Conservation (phyloP, 2,113 vertebrate genomes). For the Takifugu flavidus region DNA sequence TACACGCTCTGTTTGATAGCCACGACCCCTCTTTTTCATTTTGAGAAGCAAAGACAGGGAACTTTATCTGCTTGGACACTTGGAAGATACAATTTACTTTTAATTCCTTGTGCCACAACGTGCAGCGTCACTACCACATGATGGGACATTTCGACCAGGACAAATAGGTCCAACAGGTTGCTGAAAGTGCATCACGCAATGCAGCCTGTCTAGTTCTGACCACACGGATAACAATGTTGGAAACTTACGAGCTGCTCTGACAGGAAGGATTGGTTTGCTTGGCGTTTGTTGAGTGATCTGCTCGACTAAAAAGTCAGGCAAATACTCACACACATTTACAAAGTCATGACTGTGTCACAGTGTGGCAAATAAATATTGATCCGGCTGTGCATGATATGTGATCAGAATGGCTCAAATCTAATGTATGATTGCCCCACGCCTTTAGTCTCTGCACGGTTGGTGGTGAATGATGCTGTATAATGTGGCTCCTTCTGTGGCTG, state of each 20-base stretch:
- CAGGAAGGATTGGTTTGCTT: conserved; percentile 12
- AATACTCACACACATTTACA: not conserved
- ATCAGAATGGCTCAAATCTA: no score
- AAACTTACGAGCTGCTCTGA: conserved; percentile 3
- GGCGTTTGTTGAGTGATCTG: not conserved
- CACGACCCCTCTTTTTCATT: not conserved
- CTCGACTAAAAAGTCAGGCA: not conserved
- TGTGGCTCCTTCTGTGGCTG: conserved; percentile 8
- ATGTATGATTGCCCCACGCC: no score
- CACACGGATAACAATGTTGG: not conserved
- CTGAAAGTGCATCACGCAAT: conserved; percentile 33
- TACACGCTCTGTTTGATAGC: conserved; percentile 13
- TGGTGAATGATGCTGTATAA: not conserved
- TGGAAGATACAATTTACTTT: not conserved
- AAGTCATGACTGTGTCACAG: no score
- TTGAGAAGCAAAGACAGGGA: not conserved
- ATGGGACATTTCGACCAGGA: not conserved
- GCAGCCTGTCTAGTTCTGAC: conserved; percentile 46
- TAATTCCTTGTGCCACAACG: not conserved
- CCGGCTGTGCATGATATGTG: no score
- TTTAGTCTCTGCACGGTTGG: not conserved
- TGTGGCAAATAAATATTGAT: no score
- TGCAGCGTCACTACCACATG: not conserved
- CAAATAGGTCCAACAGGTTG: conserved; percentile 2
- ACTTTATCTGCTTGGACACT: not conserved